Percentiles rank a stretch among this genome's conserved stretches.
These are phyloP conservation scores for Psilopsiagon aurifrons DNA, from an alignment of 2,113 vertebrate species.

Conservation along the genomic window DNA sequence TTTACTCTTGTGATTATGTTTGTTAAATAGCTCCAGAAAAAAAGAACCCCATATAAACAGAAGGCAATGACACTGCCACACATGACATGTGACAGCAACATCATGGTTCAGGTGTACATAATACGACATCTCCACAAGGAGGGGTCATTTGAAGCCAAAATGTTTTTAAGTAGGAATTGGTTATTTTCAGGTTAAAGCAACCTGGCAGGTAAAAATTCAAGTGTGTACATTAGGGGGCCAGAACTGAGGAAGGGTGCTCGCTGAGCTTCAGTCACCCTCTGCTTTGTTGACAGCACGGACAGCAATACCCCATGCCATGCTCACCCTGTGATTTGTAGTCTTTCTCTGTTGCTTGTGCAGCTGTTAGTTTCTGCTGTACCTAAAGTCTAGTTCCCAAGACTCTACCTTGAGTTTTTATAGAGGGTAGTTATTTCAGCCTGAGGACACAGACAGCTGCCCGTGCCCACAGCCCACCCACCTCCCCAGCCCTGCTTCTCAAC, in stretches of 20 bases:
- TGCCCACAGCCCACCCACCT: neutral
- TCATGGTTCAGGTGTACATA: neutral
- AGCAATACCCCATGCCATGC: rapidly evolving
- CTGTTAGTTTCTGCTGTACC: neutral
- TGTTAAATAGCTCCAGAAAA: neutral
- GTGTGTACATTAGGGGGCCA: neutral
- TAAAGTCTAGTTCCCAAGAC: neutral
- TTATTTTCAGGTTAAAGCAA: neutral
- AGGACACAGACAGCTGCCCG: neutral
- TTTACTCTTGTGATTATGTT: neutral
- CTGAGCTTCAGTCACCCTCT: neutral
- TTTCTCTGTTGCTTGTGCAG: neutral
- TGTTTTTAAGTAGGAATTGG: neutral
- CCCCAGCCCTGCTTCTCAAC: neutral
- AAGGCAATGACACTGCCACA: neutral
- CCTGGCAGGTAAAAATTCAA: neutral
- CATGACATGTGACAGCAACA: neutral
- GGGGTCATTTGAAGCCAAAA: neutral
- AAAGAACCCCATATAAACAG: neutral
- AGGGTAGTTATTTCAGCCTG: neutral
- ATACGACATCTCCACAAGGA: neutral
- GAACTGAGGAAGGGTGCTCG: rapidly evolving
- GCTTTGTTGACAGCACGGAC: neutral
- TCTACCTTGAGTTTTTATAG: neutral
- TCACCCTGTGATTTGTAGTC: neutral